These are phyloP conservation scores for Brevimyrus niger DNA, from an alignment of 2,113 vertebrate species.

Conservation along the genomic window DNA sequence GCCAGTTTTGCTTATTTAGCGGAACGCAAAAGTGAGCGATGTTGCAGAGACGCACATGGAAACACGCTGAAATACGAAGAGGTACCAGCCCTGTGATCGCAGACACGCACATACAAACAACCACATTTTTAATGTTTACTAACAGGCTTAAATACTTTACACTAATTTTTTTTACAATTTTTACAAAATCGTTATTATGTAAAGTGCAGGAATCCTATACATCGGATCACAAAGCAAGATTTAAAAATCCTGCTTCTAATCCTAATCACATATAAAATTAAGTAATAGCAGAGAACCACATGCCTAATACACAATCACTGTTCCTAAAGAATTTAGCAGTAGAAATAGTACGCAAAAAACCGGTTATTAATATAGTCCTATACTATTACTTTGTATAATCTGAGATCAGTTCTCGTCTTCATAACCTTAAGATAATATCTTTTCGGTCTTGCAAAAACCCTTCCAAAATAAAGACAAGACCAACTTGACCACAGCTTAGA, in stretches of 20 bases:
- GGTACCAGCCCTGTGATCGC: background rate
- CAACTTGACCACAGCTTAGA: background rate
- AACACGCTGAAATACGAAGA: slow-evolving; percentile 23
- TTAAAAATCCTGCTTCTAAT: background rate
- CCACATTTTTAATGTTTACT: background rate
- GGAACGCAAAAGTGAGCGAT: slow-evolving; percentile 50
- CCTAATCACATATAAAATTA: background rate
- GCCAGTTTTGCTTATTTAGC: slow-evolving; percentile 64
- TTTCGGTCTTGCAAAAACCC: background rate
- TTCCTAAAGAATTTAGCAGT: background rate
- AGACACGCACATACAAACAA: slow-evolving; percentile 20
- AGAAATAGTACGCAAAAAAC: background rate
- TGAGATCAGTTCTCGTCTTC: background rate
- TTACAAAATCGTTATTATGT: background rate
- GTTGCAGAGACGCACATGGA: slow-evolving; percentile 30
- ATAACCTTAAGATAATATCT: background rate
- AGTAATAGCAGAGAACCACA: background rate
- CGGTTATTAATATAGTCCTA: background rate
- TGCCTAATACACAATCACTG: background rate
- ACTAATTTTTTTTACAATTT: background rate
- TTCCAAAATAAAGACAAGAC: background rate
- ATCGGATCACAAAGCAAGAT: background rate
- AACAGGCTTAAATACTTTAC: background rate
- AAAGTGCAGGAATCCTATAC: background rate
- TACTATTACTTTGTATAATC: background rate